phyloP scores from a whole-genome alignment of 2,888 invertebrate genomes.

The Pristionchus mayeri region DNA sequence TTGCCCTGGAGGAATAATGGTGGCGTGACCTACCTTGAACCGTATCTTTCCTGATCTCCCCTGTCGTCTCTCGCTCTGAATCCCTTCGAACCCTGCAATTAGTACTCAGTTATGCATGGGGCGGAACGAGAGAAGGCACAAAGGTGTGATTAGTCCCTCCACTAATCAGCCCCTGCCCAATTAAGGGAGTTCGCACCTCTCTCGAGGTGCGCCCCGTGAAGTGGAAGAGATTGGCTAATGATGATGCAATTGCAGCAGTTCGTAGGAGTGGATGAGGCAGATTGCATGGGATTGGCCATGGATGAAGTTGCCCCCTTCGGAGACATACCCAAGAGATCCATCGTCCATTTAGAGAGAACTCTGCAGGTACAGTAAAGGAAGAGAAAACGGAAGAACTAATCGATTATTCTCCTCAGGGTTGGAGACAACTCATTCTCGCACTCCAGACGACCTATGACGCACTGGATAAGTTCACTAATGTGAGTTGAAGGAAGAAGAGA shows the following conservation, averaged over 20 bases:
- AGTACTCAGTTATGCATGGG: slow-evolving; percentile 19
- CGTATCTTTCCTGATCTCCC: not conserved
- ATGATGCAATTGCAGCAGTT: slow-evolving; percentile 26
- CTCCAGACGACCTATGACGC: not conserved
- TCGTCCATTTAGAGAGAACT: slow-evolving; percentile 42
- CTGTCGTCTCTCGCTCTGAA: slow-evolving; percentile 1
- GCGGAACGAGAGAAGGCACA: not conserved
- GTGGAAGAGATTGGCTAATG: too few species aligned
- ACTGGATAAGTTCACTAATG: slow-evolving; percentile 37
- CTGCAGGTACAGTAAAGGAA: slow-evolving; percentile 6
- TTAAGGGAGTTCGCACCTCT: not conserved
- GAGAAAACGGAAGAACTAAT: not conserved
- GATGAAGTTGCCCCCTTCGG: slow-evolving; percentile 45
- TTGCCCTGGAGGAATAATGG: too few species aligned
- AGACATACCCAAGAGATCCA: slow-evolving; percentile 26
- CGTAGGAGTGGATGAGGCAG: slow-evolving; percentile 27
- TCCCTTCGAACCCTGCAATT: slow-evolving; percentile 12
- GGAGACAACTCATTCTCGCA: slow-evolving; percentile 36
- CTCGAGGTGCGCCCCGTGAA: not conserved
- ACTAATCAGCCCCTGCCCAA: not conserved
- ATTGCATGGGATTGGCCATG: slow-evolving; percentile 46
- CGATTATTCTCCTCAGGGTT: not conserved
- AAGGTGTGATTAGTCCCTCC: slow-evolving; percentile 15
- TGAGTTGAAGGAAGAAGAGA: not conserved
- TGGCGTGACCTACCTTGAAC: not conserved